Evolutionary conservation across 2,797 vertebrate species (phyloP).

Genomic region (Cynodonichthys magdalenae): DNA sequence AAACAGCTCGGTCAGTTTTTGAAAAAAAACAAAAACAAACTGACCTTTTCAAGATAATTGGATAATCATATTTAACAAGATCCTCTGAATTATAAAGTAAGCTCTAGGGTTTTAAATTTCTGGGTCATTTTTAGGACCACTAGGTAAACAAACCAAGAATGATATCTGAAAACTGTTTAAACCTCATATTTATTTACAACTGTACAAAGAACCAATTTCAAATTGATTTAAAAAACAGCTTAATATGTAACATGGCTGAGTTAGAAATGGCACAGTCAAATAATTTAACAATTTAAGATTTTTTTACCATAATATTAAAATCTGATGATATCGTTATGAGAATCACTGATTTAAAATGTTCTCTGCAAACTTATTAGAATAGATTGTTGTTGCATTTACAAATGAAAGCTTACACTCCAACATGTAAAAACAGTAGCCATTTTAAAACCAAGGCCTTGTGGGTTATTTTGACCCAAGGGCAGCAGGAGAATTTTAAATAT

Average conservation of each 20-base stretch:
- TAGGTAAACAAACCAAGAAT: not conserved
- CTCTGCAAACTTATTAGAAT: too few species aligned
- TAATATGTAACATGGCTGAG: not conserved
- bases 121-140: not conserved
- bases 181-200: not conserved
- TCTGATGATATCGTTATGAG: too few species aligned
- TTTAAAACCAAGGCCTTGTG: too few species aligned
- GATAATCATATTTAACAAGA: not conserved
- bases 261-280: not conserved
- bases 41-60: not conserved
- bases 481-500: too few species aligned
- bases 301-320: not conserved
- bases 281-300: not conserved
- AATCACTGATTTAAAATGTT: too few species aligned
- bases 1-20: slow-evolving; percentile 24
- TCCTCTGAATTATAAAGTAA: not conserved
- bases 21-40: slow-evolving; percentile 4
- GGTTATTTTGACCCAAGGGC: too few species aligned
- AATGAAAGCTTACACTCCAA: too few species aligned
- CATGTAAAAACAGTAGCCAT: too few species aligned
- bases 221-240: not conserved
- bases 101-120: not conserved
- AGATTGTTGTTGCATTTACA: too few species aligned
- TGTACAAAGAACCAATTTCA: not conserved
- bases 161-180: not conserved